These are phyloP conservation scores for Piaya cayana DNA, from an alignment of 2,113 vertebrate genomes.

Conservation along the genomic window DNA sequence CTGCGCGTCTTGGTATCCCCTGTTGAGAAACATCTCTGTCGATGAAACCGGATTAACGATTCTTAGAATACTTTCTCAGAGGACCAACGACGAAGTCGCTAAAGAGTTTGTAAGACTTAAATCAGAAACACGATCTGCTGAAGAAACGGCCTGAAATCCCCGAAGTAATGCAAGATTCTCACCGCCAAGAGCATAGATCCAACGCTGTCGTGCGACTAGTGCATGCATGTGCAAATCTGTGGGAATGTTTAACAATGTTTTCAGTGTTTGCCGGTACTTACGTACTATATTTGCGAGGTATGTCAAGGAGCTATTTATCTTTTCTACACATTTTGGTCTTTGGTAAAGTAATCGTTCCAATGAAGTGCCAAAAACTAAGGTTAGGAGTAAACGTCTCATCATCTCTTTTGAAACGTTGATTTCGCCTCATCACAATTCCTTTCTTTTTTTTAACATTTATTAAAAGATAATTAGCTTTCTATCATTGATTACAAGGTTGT, in stretches of 20 bases:
- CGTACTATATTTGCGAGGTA: conserved; percentile 86
- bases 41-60: conserved; percentile 97
- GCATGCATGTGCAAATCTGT: conserved; percentile 95
- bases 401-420: conserved; percentile 81
- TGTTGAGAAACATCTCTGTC: conserved; percentile 84
- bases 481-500: conserved; percentile 65
- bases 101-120: conserved; percentile 98
- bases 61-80: conserved; percentile 95
- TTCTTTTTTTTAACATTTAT: conserved; percentile 71
- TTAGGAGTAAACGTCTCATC: conserved; percentile 77
- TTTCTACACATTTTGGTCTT: conserved; percentile 89
- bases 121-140: conserved; percentile 88
- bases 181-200: conserved; percentile 26
- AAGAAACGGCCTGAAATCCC: conserved; percentile 82
- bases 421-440: conserved; percentile 73
- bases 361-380: conserved; percentile 97
- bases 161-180: not conserved
- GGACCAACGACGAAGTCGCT: conserved; percentile 94
- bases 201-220: conserved; percentile 81
- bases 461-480: conserved; percentile 71
- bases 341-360: conserved; percentile 90
- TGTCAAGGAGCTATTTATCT: conserved; percentile 84
- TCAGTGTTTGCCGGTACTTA: conserved; percentile 93
- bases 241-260: conserved; percentile 91
- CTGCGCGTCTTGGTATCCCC: conserved; percentile 84